Evolutionary conservation across 2,888 invertebrate species (phyloP).

Genomic region (Aromia moschata): DNA sequence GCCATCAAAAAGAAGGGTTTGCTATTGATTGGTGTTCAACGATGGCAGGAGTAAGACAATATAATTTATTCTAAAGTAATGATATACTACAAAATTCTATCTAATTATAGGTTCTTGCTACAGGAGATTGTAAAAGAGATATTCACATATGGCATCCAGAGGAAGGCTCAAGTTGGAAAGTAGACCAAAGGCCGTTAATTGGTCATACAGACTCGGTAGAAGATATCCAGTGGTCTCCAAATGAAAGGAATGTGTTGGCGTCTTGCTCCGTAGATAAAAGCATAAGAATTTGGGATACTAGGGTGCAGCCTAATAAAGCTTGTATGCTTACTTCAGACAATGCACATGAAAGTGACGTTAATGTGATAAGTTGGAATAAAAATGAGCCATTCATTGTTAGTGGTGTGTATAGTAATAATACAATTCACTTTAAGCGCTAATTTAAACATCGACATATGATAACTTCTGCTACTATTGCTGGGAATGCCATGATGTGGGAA

Average conservation of each 20-base stretch:
- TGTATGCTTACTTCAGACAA: conserved; percentile 88
- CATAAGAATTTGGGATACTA: conserved; percentile 95
- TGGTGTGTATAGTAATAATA: conserved; percentile 67
- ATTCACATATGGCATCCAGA: conserved; percentile 93
- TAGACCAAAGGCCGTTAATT: conserved; percentile 87
- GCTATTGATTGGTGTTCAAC: conserved; percentile 92
- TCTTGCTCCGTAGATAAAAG: conserved; percentile 90
- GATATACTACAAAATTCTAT: too few relatives aligned
- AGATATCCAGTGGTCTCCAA: conserved; percentile 99
- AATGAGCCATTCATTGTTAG: conserved; percentile 91
- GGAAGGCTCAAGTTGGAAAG: conserved; percentile 81
- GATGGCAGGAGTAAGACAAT: conserved; percentile 72
- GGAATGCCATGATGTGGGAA: too few relatives aligned
- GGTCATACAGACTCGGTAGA: conserved; percentile 95
- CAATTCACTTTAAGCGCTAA: too few relatives aligned
- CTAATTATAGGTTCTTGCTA: conserved; percentile 79
- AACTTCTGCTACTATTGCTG: too few relatives aligned
- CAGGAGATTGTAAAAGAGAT: conserved; percentile 92
- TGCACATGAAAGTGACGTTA: conserved; percentile 92
- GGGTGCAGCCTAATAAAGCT: conserved; percentile 85
- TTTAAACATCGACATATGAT: too few relatives aligned
- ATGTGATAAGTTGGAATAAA: conserved; percentile 97
- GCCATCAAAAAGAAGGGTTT: conserved; percentile 94
- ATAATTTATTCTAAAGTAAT: neutral
- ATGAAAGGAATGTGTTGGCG: conserved; percentile 87